phyloP scores from a whole-genome alignment of 2,888 invertebrate genomes.

The Luperina nickerlii region DNA sequence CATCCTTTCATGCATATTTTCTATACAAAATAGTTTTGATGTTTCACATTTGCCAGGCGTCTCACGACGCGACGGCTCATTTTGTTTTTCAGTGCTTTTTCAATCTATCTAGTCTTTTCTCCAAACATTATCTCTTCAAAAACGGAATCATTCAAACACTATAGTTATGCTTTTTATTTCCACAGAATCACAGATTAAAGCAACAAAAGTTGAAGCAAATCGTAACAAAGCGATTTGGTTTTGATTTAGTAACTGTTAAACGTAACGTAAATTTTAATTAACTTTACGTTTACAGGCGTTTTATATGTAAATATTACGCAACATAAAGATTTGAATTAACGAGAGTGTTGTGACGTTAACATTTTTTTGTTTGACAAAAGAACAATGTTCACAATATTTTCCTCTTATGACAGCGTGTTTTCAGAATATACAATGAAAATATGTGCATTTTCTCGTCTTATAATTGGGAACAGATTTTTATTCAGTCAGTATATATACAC shows the following conservation, averaged over 20 bases:
- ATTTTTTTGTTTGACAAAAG: background rate
- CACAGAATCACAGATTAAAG: background rate
- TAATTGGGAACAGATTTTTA: background rate
- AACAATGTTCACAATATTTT: background rate
- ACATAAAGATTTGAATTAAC: too few species aligned
- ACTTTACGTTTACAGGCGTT: too few species aligned
- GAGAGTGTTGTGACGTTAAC: too few species aligned
- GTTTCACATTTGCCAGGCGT: too few species aligned
- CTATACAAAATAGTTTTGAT: background rate
- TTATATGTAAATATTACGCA: too few species aligned
- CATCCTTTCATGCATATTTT: background rate
- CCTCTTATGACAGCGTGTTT: background rate
- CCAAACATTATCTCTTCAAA: background rate
- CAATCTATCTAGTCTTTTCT: background rate
- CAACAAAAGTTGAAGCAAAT: background rate
- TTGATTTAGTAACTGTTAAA: conserved; percentile 1
- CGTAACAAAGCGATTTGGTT: background rate
- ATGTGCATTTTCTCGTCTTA: too few species aligned
- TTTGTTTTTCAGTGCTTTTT: background rate
- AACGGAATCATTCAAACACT: background rate
- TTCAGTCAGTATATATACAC: too few species aligned
- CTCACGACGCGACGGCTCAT: background rate
- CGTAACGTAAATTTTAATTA: background rate
- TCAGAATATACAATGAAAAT: background rate
- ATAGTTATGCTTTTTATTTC: background rate